Evolutionary conservation across 2,888 invertebrate genomes (phyloP), one percentile per base, ranked within the genome.

Genomic region (Hydriomena furcata): DNA sequence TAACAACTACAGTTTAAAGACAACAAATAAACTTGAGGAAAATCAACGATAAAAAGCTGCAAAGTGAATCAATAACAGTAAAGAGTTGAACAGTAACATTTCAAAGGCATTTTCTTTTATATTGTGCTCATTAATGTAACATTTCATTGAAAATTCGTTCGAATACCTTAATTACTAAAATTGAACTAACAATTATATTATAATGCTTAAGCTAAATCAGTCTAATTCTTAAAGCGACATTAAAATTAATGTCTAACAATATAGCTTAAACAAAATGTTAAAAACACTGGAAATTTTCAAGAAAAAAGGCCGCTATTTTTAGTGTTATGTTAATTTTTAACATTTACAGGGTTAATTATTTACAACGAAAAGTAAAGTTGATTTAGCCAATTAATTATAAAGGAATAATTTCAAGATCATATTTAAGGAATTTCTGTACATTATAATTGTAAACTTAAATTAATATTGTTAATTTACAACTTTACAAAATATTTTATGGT

Each of bases 161-260:
- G 79, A 68, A 74, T 76, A 81, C 66, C 76, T 79, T 83, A 84
- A 68, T 17, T 54, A 70, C 77, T 82, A 81, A 82, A 68, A 81
- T 76, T 83, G 77, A 83, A 82, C 82, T 86, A 88, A 84, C 73
- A 84, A 79, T 84, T 40, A 87, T 77, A 78, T 76, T 81, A 79
- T 76, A 88, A 87, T 84, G 86, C 89, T 89, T 89, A 90, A 72
- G 82, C 85, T 89, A 88, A 89, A 90, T 90, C 89, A 90, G 89
- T 90, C 89, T 90, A 89, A 87, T 88, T 86, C 89, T 90, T 90
- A 90, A 84, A 88, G 87, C 86, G 87, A 90, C 82, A 84, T 81
- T 78, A 82, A 58, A 43, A 60, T 56, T 71, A 72, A 82, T 79
- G 82, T 87, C 85, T 85, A 87, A 82, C 78, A 82, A 79, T 88